Base-by-base conservation (phyloP, 1,140 invertebrate genomes). In the Aethina tumida region DNA sequence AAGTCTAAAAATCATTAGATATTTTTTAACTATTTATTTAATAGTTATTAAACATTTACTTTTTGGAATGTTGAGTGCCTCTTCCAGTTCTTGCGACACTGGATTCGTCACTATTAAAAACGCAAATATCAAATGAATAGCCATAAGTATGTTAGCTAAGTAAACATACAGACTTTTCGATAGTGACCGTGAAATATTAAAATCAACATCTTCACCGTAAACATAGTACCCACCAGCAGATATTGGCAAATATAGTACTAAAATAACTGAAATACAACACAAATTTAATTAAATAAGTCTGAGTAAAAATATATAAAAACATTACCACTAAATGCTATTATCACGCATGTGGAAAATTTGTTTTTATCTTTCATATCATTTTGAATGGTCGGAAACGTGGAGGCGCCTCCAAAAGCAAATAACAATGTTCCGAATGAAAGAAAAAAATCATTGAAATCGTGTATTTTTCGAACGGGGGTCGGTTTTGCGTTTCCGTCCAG, bases 341-440 rank as follows among this genome's bases (percentile, higher is more conserved):
- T 13, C 9, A 55, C 35, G 36, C 50, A 49, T n/a, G 28, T 45
- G 4, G 65, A 58, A 52, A 78, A 79, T 45, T 73, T 58, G 2
- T 55, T 55, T 43, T 68, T 70, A 33, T 78, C 63, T 12, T 61
- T 56, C 75, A 79, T 79, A 44, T 81, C 77, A 47, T 80, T 79
- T 51, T 80, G 77, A 20, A 81, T 76, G 0, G 75, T 79, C 6
- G 79, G 79, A 60, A 81, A 80, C 0, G 75, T 70, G 5, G 75
- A 72, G 0, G 74, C 74, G 9, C 77, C 77, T 1, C 77, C 77
- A 55, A 76, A 81, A 1, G 74, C 66, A 47, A 81, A 81, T 50
- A 79, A 56, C 31, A 81, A 71, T 5, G 72, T 71, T 3, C 77
- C 77, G 43, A 76, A 74, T 0, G 74, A 66, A 2, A 79, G 47